Evolutionary conservation across 2,797 vertebrate genomes (phyloP), one percentile per base, ranked within the genome.

Genomic region (Sarcoramphus papa): DNA sequence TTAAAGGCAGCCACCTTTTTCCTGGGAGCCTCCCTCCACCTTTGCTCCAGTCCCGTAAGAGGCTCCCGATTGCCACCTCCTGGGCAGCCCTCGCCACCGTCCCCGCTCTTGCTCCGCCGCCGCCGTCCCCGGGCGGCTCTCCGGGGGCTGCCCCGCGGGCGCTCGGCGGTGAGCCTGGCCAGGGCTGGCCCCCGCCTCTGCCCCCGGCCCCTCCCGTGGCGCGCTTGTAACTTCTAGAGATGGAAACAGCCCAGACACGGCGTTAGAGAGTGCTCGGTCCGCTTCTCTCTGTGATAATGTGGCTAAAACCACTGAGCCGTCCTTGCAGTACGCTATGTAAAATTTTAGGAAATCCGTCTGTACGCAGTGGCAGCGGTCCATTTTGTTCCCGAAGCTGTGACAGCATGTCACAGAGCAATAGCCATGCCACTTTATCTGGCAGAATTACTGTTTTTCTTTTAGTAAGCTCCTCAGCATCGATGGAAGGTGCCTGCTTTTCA

Each of bases 1-100:
- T 97, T 96, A 89, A 96, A 97, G 96, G 95, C 95, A 97, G 94
- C 90, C 92, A 96, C 96, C 92, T 95, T 85, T 90, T 93, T 85
- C 78, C 91, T 73, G 90, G 91, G 92, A 96, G 90, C 86, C 85
- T 94, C 92, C 92, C 93, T 94, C 84, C 89, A 96, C 94, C 95
- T 96, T 96, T 91, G 88, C 87, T 94, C 92, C 73, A 89, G 30
- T 87, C 80, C 37, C 12, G 54, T 33, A 10, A 24, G 57, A 95
- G 76, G 96, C 92, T 97, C 94, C 90, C 57, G 31, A 7, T 79
- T 84, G 96, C 96, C 97, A 96, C 59, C 97, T 97, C 80, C 93
- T 86, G 97, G 97, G 67, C 92, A 18, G 69, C 43, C 22, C 73
- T 74, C 37, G 88, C 75, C 82, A 84, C 67, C 51, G n/a, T 18